Conservation (phyloP, 1,140 invertebrate genomes). For the Theocolax elegans region DNA sequence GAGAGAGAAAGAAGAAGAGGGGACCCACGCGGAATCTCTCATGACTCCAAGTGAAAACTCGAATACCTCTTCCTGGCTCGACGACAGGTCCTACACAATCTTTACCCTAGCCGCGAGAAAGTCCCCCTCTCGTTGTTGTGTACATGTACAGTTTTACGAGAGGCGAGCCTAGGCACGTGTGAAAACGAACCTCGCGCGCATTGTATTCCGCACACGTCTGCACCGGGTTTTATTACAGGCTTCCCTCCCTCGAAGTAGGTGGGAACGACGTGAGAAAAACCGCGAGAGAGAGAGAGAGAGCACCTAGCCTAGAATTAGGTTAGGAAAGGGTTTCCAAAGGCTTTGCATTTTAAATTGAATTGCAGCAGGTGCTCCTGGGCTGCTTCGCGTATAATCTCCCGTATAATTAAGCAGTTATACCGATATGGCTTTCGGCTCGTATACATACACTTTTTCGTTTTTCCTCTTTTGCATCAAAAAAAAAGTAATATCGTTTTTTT, state of each 20-base stretch:
- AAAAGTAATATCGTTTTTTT: too few relatives aligned
- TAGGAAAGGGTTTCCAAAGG: neutral
- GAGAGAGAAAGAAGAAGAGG: neutral
- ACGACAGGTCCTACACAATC: conserved; percentile 13
- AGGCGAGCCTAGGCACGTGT: conserved; percentile 5
- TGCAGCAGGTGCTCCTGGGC: neutral
- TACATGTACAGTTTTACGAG: too few relatives aligned
- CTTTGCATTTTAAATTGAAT: conserved; percentile 12
- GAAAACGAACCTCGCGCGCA: neutral
- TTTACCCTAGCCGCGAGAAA: neutral
- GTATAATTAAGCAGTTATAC: conserved; percentile 19
- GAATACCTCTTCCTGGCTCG: neutral
- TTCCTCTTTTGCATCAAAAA: too few relatives aligned
- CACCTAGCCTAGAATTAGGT: neutral
- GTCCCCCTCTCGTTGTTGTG: too few relatives aligned
- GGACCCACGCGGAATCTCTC: conserved; percentile 10
- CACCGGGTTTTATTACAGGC: neutral
- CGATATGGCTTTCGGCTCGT: too few relatives aligned
- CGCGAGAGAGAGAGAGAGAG: too few relatives aligned
- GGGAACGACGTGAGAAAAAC: conserved; percentile 26
- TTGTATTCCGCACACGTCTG: neutral
- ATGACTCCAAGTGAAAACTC: too few relatives aligned
- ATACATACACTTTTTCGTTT: too few relatives aligned
- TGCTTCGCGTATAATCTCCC: neutral
- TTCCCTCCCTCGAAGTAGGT: neutral